Conservation (phyloP, 2,113 vertebrate genomes). For the Hystrix brachyura region DNA sequence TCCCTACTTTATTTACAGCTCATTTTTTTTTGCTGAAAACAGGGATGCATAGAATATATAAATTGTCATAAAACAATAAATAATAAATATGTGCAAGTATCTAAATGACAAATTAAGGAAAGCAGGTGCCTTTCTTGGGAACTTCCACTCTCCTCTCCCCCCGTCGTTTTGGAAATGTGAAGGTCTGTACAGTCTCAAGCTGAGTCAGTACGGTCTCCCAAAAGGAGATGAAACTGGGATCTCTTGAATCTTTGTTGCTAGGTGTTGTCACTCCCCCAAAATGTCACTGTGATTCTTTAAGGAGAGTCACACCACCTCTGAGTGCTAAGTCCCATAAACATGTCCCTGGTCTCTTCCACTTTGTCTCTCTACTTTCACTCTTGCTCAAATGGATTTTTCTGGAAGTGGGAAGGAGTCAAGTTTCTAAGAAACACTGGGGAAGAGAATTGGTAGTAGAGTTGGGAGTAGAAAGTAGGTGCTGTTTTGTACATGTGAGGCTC, state of each 20-base stretch:
- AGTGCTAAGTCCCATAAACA: neutral
- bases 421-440: neutral
- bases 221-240: neutral
- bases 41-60: conserved; percentile 65
- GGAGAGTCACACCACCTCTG: neutral
- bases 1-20: conserved; percentile 74
- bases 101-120: neutral
- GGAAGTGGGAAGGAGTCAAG: neutral
- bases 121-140: neutral
- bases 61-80: conserved; percentile 74
- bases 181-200: neutral
- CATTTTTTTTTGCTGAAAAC: conserved; percentile 59
- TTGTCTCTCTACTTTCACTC: neutral
- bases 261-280: neutral
- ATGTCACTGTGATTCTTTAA: neutral
- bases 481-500: neutral
- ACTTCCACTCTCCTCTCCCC: neutral
- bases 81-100: neutral
- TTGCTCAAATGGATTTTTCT: neutral
- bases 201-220: neutral
- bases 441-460: neutral
- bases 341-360: neutral
- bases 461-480: neutral
- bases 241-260: neutral
- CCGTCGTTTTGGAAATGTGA: neutral